phyloP scores from a whole-genome alignment of 2,888 invertebrate species.

The Tenthredo distinguenda region DNA sequence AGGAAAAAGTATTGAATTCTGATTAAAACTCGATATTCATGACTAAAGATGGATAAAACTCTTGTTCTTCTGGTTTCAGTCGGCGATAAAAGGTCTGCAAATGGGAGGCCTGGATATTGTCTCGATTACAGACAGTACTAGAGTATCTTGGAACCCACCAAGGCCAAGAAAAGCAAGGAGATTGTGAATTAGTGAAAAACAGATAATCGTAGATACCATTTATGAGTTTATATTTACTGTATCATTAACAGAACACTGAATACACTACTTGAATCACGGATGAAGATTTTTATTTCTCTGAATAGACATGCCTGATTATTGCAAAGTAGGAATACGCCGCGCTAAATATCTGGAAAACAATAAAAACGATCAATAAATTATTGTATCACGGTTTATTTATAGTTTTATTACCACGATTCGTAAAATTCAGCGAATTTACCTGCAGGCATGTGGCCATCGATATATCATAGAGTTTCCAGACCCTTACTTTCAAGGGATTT shows the following conservation, averaged over 20 bases:
- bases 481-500: constrained; percentile 25
- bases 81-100: constrained; percentile 95
- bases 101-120: constrained; percentile 94
- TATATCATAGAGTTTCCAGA: constrained; percentile 36
- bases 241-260: not conserved
- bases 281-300: not conserved
- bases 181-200: constrained; percentile 80
- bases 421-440: not conserved
- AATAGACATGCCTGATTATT: constrained; percentile 31
- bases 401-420: not conserved
- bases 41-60: constrained; percentile 52
- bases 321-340: constrained; percentile 33
- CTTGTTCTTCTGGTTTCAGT: constrained; percentile 80
- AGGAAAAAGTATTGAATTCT: constrained; percentile 69
- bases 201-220: constrained; percentile 26
- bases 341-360: constrained; percentile 7
- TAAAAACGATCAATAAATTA: not conserved
- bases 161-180: constrained; percentile 91
- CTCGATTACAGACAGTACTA: constrained; percentile 95
- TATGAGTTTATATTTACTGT: constrained; percentile 21
- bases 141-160: constrained; percentile 90
- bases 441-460: constrained; percentile 26
- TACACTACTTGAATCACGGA: not conserved
- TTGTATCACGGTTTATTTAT: not conserved
- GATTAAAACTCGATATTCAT: not conserved